Base-by-base conservation (phyloP, 2,113 vertebrate species). In the Aythya baeri region DNA sequence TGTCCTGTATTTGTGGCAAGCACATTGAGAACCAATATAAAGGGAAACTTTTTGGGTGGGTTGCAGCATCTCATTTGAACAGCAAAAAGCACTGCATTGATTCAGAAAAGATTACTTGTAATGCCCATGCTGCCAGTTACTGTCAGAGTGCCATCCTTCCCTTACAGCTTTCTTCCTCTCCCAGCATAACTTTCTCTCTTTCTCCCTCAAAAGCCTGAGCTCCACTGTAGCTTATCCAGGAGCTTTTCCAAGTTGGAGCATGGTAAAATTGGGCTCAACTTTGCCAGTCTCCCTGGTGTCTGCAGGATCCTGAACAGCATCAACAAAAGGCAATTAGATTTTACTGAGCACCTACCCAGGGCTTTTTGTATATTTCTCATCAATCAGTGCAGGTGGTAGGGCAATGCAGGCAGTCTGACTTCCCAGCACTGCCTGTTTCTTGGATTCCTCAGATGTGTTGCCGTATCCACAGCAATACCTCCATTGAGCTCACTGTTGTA, bases 401-500 rank as follows among this genome's bases (percentile, higher is more conserved):
- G 46, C 83, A 55, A 22, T 22, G 34, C 52, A 43, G 74, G n/a
- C 49, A 62, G 27, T 26, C 21, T 31, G 73, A 71, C 49, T 70
- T 88, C 46, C 58, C 54, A 76, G 62, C 59, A 21, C 41, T 13
- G 9, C 65, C 46, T 89, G 31, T 68, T 89, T 63, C 43, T 63
- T 67, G 61, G 27, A 13, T 89, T 89, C 57, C 78, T 79, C 49
- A 41, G 82, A 63, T 18, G 9, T 29, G 52, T 79, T 79, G 17
- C 11, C 21, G n/a, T 44, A 3, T 63, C 31, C 54, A 38, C 46
- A 54, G 71, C 36, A 36, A n/a, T 55, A 54, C 32, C 62, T 76
- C 21, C 2, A 1, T 26, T 50, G 26, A 38, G 34, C 14, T 89
- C 5, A 58, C 31, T 4, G 0, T 9, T 84, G 46, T 7, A 2